These are phyloP conservation scores for Bombus cullumanus DNA, from an alignment of 1,140 invertebrate genomes.

Conservation along the genomic window DNA sequence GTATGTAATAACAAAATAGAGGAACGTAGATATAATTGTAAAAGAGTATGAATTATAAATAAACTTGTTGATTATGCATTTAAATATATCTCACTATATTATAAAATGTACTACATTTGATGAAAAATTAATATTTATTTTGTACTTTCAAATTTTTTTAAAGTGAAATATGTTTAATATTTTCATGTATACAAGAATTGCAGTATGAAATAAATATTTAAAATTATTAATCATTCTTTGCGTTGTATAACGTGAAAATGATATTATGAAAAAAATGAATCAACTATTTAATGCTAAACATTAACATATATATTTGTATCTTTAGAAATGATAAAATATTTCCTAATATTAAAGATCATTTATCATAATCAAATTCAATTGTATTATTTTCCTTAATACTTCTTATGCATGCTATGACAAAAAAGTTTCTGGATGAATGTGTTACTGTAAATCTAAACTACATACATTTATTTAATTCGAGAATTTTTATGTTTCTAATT, in stretches of 20 bases:
- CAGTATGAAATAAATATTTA: background rate
- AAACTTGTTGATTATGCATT: background rate
- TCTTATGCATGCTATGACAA: background rate
- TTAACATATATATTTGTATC: background rate
- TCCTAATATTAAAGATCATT: background rate
- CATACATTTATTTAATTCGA: constrained; percentile 1
- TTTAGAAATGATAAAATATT: background rate
- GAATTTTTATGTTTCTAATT: constrained; percentile 10
- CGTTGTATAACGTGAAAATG: background rate
- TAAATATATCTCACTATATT: constrained; percentile 1
- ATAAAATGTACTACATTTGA: background rate
- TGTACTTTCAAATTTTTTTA: background rate
- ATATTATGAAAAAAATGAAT: background rate
- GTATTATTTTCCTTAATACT: background rate
- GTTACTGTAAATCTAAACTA: constrained; percentile 19
- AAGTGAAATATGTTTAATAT: background rate
- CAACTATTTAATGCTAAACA: background rate
- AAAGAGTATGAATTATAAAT: background rate
- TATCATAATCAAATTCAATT: background rate
- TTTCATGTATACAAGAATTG: background rate
- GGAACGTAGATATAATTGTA: background rate
- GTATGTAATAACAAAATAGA: background rate
- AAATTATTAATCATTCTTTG: background rate
- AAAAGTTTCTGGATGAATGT: constrained; percentile 13
- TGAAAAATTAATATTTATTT: constrained; percentile 3